Evolutionary conservation across 2,113 vertebrate genomes (phyloP).

Genomic region (Strix aluco): DNA sequence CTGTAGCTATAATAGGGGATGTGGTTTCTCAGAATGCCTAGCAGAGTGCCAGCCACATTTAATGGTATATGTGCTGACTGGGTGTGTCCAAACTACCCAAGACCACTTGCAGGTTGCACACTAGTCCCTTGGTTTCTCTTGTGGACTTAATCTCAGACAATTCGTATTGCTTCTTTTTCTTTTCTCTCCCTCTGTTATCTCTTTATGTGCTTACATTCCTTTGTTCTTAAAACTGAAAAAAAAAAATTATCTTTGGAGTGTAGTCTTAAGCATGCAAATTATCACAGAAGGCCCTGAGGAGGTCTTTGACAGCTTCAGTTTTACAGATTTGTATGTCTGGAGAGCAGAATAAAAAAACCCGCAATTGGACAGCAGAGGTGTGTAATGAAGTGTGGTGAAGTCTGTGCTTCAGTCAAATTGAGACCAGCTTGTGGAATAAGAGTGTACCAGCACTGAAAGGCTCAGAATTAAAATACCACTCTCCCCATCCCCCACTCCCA

Average conservation of each 20-base stretch:
- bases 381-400: not conserved
- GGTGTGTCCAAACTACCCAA: not conserved
- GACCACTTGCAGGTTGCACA: not conserved
- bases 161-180: not conserved
- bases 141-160: not conserved
- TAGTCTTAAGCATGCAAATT: not conserved
- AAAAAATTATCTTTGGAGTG: not conserved
- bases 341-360: not conserved
- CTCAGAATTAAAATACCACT: not conserved
- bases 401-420: not conserved
- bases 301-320: not conserved
- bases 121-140: not conserved
- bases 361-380: not conserved
- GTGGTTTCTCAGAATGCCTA: not conserved
- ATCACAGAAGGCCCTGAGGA: not conserved
- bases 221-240: not conserved
- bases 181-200: not conserved
- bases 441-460: not conserved
- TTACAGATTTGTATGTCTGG: not conserved
- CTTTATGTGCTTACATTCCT: not conserved
- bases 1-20: not conserved
- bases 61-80: not conserved
- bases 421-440: not conserved
- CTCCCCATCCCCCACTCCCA: accelerated
- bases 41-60: not conserved